These are phyloP conservation scores for Charadrius vociferus DNA, from an alignment of 2,113 vertebrate species.

Conservation along the genomic window DNA sequence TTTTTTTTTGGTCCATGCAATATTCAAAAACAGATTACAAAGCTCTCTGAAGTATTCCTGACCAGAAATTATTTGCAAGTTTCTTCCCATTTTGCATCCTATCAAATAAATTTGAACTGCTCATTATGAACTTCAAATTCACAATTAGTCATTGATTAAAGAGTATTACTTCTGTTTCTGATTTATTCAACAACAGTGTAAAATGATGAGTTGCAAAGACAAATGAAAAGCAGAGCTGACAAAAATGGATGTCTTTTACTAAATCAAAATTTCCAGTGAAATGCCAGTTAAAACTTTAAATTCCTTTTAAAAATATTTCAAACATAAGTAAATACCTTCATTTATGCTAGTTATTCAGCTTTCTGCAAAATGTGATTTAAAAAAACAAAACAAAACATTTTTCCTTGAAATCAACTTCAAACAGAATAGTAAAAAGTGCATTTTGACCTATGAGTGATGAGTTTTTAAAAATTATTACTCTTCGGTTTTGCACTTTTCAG, in stretches of 20 bases:
- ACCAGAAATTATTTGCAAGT: background rate
- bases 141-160: background rate
- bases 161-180: background rate
- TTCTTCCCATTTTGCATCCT: background rate
- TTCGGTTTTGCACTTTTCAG: background rate
- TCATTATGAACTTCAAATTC: background rate
- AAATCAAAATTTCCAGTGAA: background rate
- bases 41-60: background rate
- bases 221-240: background rate
- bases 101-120: background rate
- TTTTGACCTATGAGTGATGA: background rate
- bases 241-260: background rate
- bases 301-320: background rate
- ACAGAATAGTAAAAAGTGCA: background rate
- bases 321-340: background rate
- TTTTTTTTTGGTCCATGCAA: background rate
- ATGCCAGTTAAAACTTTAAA: background rate
- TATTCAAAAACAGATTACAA: background rate
- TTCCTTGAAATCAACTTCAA: background rate
- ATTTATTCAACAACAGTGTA: background rate
- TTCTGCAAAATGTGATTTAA: background rate
- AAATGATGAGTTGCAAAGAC: background rate
- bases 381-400: background rate
- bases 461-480: background rate
- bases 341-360: background rate